These are phyloP conservation scores for Calidris pygmaea DNA, from an alignment of 2,113 vertebrate species.

Conservation along the genomic window DNA sequence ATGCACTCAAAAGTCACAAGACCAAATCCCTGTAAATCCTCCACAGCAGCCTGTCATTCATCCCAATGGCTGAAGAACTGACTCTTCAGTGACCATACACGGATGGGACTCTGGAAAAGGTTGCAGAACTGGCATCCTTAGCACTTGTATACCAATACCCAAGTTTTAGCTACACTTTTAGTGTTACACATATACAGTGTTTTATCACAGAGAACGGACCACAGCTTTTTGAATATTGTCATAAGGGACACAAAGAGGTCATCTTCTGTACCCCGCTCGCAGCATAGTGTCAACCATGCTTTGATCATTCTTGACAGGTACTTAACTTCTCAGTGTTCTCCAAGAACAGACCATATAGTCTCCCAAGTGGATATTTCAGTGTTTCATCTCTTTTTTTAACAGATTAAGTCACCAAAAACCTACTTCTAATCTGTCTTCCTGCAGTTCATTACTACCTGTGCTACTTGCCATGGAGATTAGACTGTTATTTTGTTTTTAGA, in stretches of 20 bases:
- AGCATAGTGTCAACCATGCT: not conserved
- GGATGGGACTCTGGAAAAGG: not conserved
- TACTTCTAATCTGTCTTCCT: not conserved
- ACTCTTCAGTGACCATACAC: not conserved
- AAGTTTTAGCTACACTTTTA: not conserved
- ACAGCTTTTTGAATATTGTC: not conserved
- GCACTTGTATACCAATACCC: not conserved
- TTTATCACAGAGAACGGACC: not conserved
- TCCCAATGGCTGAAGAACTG: not conserved
- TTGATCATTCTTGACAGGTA: not conserved
- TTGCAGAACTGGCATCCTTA: not conserved
- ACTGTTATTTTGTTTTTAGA: not conserved
- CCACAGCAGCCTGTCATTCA: not conserved
- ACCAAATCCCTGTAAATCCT: not conserved
- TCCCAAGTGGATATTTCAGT: not conserved
- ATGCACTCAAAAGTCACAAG: not conserved
- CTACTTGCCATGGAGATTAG: not conserved
- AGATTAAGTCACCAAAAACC: not conserved
- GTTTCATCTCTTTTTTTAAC: not conserved
- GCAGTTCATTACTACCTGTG: not conserved
- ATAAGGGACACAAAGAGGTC: not conserved
- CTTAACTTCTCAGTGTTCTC: not conserved
- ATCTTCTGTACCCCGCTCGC: not conserved
- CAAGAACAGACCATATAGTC: not conserved
- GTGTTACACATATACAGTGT: not conserved